Conservation (phyloP, 2,888 invertebrate species). For the Temnothorax ravouxi region DNA sequence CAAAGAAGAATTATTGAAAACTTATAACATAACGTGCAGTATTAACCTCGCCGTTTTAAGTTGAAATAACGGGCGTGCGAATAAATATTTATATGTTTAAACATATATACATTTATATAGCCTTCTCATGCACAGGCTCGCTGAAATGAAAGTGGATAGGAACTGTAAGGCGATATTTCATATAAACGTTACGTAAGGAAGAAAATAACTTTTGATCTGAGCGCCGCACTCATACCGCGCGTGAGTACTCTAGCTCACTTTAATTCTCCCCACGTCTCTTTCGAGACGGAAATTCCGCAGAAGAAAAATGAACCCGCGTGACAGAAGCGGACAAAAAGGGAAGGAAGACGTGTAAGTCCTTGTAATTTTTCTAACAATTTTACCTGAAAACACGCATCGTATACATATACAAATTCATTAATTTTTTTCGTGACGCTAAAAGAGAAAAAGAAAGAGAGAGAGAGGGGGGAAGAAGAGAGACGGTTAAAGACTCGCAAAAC, state of each 20-base stretch:
- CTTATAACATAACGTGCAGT: too few relatives aligned
- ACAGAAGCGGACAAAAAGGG: neutral
- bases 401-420: constrained; percentile 25
- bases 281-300: neutral
- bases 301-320: constrained; percentile 26
- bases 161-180: constrained; percentile 24
- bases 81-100: constrained; percentile 22
- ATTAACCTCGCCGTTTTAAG: neutral
- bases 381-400: neutral
- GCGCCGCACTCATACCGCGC: neutral
- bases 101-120: neutral
- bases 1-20: neutral
- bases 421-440: constrained; percentile 9
- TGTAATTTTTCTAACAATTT: constrained; percentile 34
- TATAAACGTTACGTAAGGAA: constrained; percentile 19
- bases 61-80: neutral
- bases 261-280: constrained; percentile 15
- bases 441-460: neutral
- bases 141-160: constrained; percentile 14
- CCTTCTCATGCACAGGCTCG: too few relatives aligned
- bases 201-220: constrained; percentile 42
- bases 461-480: neutral
- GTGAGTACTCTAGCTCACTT: constrained; percentile 24
- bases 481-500: constrained; percentile 24
- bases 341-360: neutral